Conservation (phyloP, 35 echinoderm and acorn worm genomes). For the Eucidaris tribuloides region DNA sequence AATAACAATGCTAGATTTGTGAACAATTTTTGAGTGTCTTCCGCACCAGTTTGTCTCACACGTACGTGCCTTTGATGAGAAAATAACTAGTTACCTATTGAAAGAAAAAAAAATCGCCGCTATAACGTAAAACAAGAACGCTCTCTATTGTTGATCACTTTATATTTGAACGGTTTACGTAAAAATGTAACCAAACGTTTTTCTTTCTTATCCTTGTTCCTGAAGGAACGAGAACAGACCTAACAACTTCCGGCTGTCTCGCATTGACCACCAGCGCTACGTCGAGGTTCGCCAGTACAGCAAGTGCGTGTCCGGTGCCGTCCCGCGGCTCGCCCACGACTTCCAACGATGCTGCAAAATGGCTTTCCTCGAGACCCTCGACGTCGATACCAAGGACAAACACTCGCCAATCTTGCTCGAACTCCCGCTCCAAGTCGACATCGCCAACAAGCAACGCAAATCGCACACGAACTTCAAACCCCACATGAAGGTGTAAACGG, state of each 20-base stretch:
- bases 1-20: no score
- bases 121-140: not conserved
- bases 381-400: not conserved
- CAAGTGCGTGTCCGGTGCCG: constrained; percentile 48
- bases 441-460: not conserved
- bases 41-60: no score
- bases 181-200: not conserved
- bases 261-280: constrained; percentile 10
- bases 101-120: not conserved
- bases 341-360: constrained; percentile 49
- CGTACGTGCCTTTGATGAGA: not conserved
- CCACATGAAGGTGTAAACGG: no score
- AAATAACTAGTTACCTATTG: not conserved
- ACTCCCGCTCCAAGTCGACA: constrained; percentile 5
- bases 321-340: constrained; percentile 20
- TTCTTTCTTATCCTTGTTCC: not conserved
- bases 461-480: no score
- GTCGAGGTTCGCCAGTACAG: constrained; percentile 13
- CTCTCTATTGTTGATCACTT: not conserved
- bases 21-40: no score
- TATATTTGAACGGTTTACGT: not conserved
- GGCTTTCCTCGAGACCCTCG: constrained; percentile 37
- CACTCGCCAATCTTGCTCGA: constrained; percentile 7
- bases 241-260: constrained; percentile 40
- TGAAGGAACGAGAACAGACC: constrained; percentile 2